Evolutionary conservation across 2,888 invertebrate species (phyloP).

Genomic region (Thalpophila matura): DNA sequence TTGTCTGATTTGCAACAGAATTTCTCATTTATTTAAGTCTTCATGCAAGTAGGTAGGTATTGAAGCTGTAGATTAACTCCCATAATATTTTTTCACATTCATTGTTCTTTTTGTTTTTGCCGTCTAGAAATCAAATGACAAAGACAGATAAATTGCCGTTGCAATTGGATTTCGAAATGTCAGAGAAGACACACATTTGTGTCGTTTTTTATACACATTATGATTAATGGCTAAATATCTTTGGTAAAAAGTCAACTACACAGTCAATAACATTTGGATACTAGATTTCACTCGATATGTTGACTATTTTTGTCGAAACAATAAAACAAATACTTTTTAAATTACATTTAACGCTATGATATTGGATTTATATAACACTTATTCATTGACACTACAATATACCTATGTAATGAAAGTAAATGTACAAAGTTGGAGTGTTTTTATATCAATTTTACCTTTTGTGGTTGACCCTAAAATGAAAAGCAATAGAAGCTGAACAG

Average conservation of each 20-base stretch:
- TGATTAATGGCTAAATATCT: constrained; percentile 31
- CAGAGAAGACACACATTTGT: not conserved
- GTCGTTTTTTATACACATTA: constrained; percentile 11
- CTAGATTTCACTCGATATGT: constrained; percentile 37
- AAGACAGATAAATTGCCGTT: not conserved
- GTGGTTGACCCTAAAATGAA: constrained; percentile 3
- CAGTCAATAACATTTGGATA: constrained; percentile 29
- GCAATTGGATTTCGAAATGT: not conserved
- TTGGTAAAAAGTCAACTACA: constrained; percentile 33
- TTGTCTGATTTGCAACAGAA: constrained; percentile 5
- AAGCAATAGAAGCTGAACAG: constrained; percentile 2
- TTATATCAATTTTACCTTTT: not conserved
- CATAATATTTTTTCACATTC: not conserved
- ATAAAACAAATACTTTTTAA: constrained; percentile 15
- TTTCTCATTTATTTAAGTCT: constrained; percentile 3
- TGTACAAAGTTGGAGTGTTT: constrained; percentile 18
- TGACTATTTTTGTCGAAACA: constrained; percentile 15
- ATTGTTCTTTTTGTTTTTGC: not conserved
- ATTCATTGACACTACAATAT: constrained; percentile 42
- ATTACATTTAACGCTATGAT: constrained; percentile 35
- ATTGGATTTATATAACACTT: constrained; percentile 48
- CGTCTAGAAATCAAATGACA: not conserved
- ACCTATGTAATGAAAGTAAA: constrained; percentile 22
- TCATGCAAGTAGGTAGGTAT: constrained; percentile 7
- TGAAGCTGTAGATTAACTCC: not conserved